A percentile compares a stretch with the other conserved stretches of the same genome.
Conservation (phyloP, 2,888 invertebrate species). For the Eurytoma californica region DNA sequence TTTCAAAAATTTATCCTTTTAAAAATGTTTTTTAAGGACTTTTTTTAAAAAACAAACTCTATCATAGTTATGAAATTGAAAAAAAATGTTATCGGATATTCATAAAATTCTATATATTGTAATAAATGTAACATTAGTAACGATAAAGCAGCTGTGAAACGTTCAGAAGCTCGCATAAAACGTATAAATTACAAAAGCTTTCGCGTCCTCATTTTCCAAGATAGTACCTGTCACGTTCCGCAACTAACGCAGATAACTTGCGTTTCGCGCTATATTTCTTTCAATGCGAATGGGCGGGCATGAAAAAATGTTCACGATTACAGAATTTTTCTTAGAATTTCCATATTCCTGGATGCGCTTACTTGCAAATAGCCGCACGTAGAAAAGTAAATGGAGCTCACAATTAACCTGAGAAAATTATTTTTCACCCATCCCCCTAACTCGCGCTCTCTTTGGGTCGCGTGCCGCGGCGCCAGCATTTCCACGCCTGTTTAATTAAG, state of each 20-base stretch:
- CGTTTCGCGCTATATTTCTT: not conserved
- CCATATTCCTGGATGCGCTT: constrained; percentile 57
- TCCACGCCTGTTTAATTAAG: constrained; percentile 68
- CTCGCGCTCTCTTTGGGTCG: constrained; percentile 33
- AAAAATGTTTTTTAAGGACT: no score
- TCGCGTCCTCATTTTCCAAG: no score
- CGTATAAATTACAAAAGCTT: no score
- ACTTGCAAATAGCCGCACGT: constrained; percentile 53
- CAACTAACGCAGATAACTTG: constrained; percentile 1
- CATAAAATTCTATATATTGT: no score
- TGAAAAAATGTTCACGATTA: constrained; percentile 44
- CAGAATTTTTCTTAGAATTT: constrained; percentile 53
- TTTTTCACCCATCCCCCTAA: constrained; percentile 59
- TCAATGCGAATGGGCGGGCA: not conserved
- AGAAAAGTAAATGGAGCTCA: constrained; percentile 58
- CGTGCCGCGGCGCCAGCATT: constrained; percentile 46
- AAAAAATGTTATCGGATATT: no score
- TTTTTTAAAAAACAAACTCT: no score
- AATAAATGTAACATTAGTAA: no score
- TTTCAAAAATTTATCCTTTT: no score
- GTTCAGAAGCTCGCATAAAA: no score
- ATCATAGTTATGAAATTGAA: no score
- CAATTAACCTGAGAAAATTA: constrained; percentile 70
- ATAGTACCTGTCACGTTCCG: constrained; percentile 7
- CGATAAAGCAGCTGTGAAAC: no score